Percentiles rank a stretch among this genome's conserved stretches.
These are phyloP conservation scores for Falco novaeseelandiae DNA, from an alignment of 2,797 vertebrate species.

Conservation along the genomic window DNA sequence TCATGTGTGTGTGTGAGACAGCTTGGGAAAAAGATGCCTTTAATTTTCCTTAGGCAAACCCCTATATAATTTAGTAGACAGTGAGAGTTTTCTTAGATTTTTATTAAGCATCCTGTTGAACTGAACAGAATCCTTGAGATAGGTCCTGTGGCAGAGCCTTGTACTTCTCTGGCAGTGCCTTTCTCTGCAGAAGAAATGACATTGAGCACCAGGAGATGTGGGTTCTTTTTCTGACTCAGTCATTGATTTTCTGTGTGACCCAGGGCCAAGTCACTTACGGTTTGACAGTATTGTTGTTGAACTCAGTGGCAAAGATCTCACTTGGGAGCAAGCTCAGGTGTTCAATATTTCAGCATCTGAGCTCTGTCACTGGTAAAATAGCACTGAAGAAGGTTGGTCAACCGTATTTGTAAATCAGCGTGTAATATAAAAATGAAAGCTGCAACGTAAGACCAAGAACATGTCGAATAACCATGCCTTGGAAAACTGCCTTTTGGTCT, in stretches of 20 bases:
- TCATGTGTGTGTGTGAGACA: slow-evolving; percentile 4
- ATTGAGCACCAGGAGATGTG: not conserved
- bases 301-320: not conserved
- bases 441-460: not conserved
- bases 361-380: not conserved
- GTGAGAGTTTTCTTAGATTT: not conserved
- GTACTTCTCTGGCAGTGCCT: not conserved
- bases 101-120: not conserved
- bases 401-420: not conserved
- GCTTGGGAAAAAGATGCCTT: slow-evolving; percentile 54
- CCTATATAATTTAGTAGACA: slow-evolving; percentile 1
- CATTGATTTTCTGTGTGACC: slow-evolving; percentile 39
- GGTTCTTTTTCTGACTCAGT: not conserved
- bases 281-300: slow-evolving; percentile 5
- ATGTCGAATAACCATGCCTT: not conserved
- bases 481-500: not conserved
- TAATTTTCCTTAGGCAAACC: slow-evolving; percentile 48
- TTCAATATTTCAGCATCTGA: slow-evolving; percentile 7
- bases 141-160: not conserved
- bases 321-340: not conserved
- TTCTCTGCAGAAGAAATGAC: not conserved
- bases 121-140: not conserved
- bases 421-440: not conserved
- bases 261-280: not conserved
- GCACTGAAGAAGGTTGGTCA: not conserved